These are phyloP conservation scores for Philhelius pedissequus DNA, from an alignment of 2,888 invertebrate genomes.

Conservation along the genomic window DNA sequence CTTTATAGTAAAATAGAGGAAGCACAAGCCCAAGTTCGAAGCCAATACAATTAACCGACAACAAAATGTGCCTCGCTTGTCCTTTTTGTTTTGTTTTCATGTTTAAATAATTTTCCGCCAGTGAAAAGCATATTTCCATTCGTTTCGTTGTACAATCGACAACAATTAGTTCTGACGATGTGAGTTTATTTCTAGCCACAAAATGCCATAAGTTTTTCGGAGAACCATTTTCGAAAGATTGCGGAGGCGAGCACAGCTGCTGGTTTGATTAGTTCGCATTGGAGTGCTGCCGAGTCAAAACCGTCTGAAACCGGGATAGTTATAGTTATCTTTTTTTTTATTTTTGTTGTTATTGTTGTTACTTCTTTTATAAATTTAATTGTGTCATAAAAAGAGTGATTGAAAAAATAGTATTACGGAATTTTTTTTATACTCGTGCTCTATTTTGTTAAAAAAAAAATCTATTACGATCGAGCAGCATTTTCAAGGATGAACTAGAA, in stretches of 20 bases:
- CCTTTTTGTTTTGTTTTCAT: slow-evolving; percentile 33
- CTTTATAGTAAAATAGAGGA: neutral
- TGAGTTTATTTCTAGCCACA: slow-evolving; percentile 63
- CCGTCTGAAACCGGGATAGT: slow-evolving; percentile 28
- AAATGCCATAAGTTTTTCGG: slow-evolving; percentile 60
- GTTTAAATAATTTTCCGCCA: slow-evolving; percentile 30
- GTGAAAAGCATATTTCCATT: slow-evolving; percentile 63
- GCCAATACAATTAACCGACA: slow-evolving; percentile 25
- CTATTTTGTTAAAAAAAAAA: neutral
- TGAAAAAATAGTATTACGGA: slow-evolving; percentile 2
- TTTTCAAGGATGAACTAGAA: slow-evolving; percentile 2
- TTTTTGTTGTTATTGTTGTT: neutral
- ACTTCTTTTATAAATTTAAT: neutral
- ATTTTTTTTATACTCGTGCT: neutral
- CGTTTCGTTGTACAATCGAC: slow-evolving; percentile 57
- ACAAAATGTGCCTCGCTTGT: slow-evolving; percentile 36
- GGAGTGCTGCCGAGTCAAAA: slow-evolving; percentile 60
- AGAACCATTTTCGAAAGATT: slow-evolving; percentile 55
- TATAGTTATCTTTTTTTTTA: neutral
- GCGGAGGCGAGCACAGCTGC: slow-evolving; percentile 68
- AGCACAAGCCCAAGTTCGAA: neutral
- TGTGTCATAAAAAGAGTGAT: slow-evolving; percentile 13
- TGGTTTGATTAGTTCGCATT: slow-evolving; percentile 63
- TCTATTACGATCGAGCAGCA: neutral
- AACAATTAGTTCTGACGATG: slow-evolving; percentile 60